These are phyloP conservation scores for Hermodice carunculata DNA, from an alignment of 2,888 invertebrate genomes.

Conservation along the genomic window DNA sequence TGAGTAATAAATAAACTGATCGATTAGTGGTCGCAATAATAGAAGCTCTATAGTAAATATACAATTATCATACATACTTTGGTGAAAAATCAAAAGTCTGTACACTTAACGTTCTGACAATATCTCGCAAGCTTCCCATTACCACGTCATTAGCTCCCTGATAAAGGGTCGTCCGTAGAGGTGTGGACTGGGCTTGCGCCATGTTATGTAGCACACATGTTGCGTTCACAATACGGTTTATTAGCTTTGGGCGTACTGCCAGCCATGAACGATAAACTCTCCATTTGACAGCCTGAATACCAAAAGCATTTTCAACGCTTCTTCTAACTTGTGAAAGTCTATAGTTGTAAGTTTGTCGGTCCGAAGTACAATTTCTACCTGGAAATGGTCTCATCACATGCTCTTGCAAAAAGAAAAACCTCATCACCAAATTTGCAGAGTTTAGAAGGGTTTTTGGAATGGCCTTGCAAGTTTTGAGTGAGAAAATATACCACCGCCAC, in stretches of 20 bases:
- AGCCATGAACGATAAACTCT: slow-evolving; percentile 5
- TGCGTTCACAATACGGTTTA: not conserved
- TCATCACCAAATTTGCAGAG: slow-evolving; percentile 9
- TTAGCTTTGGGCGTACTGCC: not conserved
- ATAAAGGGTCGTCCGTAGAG: not conserved
- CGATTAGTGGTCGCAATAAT: too few relatives aligned
- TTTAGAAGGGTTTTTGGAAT: not conserved
- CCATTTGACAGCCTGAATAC: slow-evolving; percentile 16
- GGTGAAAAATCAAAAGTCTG: too few relatives aligned
- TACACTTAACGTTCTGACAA: too few relatives aligned
- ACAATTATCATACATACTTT: too few relatives aligned
- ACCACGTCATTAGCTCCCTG: not conserved
- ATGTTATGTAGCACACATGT: slow-evolving; percentile 12
- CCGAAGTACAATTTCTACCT: not conserved
- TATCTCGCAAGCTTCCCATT: not conserved
- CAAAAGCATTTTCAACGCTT: slow-evolving; percentile 20
- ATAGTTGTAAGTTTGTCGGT: slow-evolving; percentile 28
- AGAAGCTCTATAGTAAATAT: too few relatives aligned
- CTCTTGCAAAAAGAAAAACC: slow-evolving; percentile 5
- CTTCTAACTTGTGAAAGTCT: slow-evolving; percentile 17
- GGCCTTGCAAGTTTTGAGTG: slow-evolving; percentile 1
- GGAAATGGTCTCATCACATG: slow-evolving; percentile 12
- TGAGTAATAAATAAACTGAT: too few relatives aligned
- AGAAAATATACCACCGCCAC: slow-evolving; percentile 14
- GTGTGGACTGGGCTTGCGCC: not conserved